Percentiles rank a stretch among this genome's conserved stretches.
Conservation (phyloP, 2,797 vertebrate genomes). For the Selene dorsalis region DNA sequence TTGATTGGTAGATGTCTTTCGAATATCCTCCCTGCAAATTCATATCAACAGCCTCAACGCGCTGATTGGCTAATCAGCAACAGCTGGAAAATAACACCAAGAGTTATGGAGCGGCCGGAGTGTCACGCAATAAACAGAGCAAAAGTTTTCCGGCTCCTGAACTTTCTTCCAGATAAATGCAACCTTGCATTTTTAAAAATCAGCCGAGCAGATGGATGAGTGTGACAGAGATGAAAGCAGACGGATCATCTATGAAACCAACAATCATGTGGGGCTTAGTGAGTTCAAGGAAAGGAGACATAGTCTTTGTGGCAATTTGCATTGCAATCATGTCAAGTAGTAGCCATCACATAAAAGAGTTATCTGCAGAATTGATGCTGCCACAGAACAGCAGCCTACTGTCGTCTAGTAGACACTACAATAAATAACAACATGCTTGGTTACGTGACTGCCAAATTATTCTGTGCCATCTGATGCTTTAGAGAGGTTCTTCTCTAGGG, state of each 20-base stretch:
- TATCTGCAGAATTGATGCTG: not conserved
- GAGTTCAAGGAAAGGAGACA: slow-evolving; percentile 31
- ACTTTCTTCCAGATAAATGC: slow-evolving; percentile 38
- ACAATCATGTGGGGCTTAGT: slow-evolving; percentile 22
- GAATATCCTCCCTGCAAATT: not conserved
- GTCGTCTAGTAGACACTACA: slow-evolving; percentile 20
- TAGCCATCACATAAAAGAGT: not conserved
- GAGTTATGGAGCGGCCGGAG: not conserved
- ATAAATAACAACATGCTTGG: slow-evolving; percentile 1
- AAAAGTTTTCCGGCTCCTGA: slow-evolving; percentile 33
- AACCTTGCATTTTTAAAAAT: slow-evolving; percentile 24
- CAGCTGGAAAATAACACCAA: slow-evolving; percentile 24
- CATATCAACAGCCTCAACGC: slow-evolving; percentile 9
- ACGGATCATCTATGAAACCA: slow-evolving; percentile 13
- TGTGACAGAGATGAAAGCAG: slow-evolving; percentile 39
- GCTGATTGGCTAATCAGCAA: slow-evolving; percentile 40
- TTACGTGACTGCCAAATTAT: slow-evolving; percentile 18
- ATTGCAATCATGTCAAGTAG: slow-evolving; percentile 27
- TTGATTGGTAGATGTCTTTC: slow-evolving; percentile 9
- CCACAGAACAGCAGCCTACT: slow-evolving; percentile 7
- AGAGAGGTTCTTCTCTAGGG: slow-evolving; percentile 1
- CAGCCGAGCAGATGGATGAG: slow-evolving; percentile 5
- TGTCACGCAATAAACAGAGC: slow-evolving; percentile 31
- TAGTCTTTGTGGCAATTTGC: slow-evolving; percentile 8
- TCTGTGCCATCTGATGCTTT: slow-evolving; percentile 25